Base-by-base conservation (phyloP, 2,888 invertebrate species). In the Cephus pygmeus region DNA sequence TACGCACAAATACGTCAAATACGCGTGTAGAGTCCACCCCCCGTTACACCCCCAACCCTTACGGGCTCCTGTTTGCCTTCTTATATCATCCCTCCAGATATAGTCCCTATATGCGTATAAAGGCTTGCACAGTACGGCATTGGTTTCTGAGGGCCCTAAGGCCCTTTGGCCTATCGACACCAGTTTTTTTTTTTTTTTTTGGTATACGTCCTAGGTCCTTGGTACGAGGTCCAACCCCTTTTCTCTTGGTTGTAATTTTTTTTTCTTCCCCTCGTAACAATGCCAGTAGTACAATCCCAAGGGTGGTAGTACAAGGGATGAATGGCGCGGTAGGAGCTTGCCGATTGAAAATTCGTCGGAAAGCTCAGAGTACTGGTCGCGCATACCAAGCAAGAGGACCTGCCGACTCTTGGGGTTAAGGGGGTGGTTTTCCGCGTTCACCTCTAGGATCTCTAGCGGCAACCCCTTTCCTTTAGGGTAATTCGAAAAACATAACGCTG, bases 1-100 rank as follows among this genome's bases (percentile, higher is more conserved):
- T 90, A 88, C 89, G 84, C 83, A 87, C 88, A 89, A 88, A 90
- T 89, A 90, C 84, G 84, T 85, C 88, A 89, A 88, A 90, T 89
- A 90, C 84, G 84, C 85, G 85, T 84, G 86, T 87, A 56, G 56
- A 23, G 56, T 23, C 56, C 56, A 56, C 23, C 56, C 56, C 23
- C 9, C 56, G 23, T 56, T 56, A 85, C 81, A 81, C 83, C 83
- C 85, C 79, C 82, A 81, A 71, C 31, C 71, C 31, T 34, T 31
- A 34, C 31, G 71, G 31, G 9, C 79, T 78, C 81, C 80, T 90
- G 88, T 90, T 90, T 89, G 86, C 88, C 87, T 89, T 90, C 89
- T 89, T 89, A 90, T 89, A 88, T 90, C 87, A 86, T 56, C 56
- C 56, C 56, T 56, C 9, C 23, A 56, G 56, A 56, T 56, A 56